These are phyloP conservation scores for Anthopleura sola DNA, from an alignment of 64 coral and sea anemone species.

Conservation along the genomic window DNA sequence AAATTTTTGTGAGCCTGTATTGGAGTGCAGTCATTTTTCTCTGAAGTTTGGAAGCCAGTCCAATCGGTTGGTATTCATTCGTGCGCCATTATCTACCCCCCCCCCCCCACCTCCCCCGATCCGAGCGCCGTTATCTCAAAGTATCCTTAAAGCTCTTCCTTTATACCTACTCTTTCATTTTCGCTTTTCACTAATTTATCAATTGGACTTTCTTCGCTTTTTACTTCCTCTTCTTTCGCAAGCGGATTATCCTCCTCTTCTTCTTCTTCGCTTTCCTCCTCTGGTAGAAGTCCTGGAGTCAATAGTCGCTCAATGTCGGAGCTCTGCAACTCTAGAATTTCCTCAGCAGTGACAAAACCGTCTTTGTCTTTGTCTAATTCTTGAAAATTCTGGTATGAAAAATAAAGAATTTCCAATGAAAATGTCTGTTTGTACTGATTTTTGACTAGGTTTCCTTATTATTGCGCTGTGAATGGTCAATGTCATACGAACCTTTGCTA, in stretches of 20 bases:
- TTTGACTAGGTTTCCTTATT: too few relatives aligned
- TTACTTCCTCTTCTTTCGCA: background rate
- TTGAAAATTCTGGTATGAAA: conserved; percentile 34
- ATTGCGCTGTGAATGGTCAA: background rate
- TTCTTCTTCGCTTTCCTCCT: conserved; percentile 14
- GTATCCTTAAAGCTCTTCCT: background rate
- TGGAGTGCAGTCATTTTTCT: too few relatives aligned
- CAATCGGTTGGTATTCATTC: too few relatives aligned
- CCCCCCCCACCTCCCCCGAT: too few relatives aligned
- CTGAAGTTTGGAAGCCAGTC: too few relatives aligned
- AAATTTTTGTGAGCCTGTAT: too few relatives aligned
- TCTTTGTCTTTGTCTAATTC: conserved; percentile 49
- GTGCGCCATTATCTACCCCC: too few relatives aligned
- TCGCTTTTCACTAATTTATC: background rate
- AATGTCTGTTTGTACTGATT: too few relatives aligned
- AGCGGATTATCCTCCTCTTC: too few relatives aligned
- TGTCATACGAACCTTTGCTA: background rate
- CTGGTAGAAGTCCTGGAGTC: background rate
- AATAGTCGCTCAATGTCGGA: conserved; percentile 25
- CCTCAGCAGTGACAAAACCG: conserved; percentile 34
- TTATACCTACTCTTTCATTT: background rate
- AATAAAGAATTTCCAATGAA: background rate
- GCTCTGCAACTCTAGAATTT: conserved; percentile 19
- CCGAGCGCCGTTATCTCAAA: background rate
- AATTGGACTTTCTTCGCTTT: background rate